Conservation (phyloP, 1,140 invertebrate species). For the Drosophila sproati region DNA sequence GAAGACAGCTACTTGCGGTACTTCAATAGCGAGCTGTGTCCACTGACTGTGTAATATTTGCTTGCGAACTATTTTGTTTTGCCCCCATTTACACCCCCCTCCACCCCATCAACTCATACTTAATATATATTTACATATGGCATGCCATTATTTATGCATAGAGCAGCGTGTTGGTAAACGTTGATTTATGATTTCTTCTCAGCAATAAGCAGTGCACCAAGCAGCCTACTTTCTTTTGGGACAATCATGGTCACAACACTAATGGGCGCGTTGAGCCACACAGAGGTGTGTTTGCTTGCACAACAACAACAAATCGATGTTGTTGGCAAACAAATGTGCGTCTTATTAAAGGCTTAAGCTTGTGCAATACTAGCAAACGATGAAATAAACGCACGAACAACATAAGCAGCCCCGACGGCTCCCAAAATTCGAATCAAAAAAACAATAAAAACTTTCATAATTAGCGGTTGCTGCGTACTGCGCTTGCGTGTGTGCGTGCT, state of each 20-base stretch:
- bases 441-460: slow-evolving; percentile 71
- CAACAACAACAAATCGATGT: slow-evolving; percentile 33
- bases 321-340: slow-evolving; percentile 32
- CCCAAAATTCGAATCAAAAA: slow-evolving; percentile 25
- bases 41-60: slow-evolving; percentile 69
- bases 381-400: slow-evolving; percentile 3
- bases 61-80: slow-evolving; percentile 59
- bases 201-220: slow-evolving; percentile 4
- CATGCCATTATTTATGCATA: slow-evolving; percentile 42
- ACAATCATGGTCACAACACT: slow-evolving; percentile 24
- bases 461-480: slow-evolving; percentile 68
- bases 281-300: slow-evolving; percentile 19
- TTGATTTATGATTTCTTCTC: slow-evolving; percentile 41
- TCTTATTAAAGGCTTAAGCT: slow-evolving; percentile 29
- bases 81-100: background rate
- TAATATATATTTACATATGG: background rate
- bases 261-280: slow-evolving; percentile 11
- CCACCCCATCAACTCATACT: background rate
- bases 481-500: slow-evolving; percentile 51
- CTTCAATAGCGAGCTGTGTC: slow-evolving; percentile 43
- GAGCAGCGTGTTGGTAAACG: slow-evolving; percentile 19
- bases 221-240: slow-evolving; percentile 46
- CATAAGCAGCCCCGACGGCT: slow-evolving; percentile 8
- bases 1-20: slow-evolving; percentile 7
- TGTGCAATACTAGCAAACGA: slow-evolving; percentile 37